Base-by-base conservation (phyloP, 2,113 vertebrate species). In the Narcine bancroftii region DNA sequence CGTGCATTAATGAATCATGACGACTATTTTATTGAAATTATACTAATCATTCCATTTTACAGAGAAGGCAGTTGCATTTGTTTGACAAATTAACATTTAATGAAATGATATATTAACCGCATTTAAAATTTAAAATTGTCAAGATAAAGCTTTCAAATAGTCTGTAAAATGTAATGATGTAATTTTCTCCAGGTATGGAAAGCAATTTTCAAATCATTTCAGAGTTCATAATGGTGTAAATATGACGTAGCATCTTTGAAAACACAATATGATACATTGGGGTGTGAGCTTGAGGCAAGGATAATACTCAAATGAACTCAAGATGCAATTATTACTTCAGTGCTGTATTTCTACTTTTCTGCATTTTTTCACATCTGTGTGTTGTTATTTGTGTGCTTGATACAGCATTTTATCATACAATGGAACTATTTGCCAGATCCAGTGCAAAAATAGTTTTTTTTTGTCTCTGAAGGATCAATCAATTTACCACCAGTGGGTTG, bases 71-170 rank as follows among this genome's bases (percentile, higher is more conserved):
- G 17, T n/a, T 85, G 50, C 26, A 85, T 19, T 60, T 60, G 15
- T 87, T 87, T 87, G 81, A 87, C 33, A 87, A 60, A 87, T 60
- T 60, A 87, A 60, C 81, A 60, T 87, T 87, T 60, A n/a, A 87
- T 36, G 60, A 60, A 60, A 87, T 87, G 2, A 87, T 87, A 87
- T 87, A 87, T 60, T 56, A 60, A 36, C 71, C 21, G 53, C 36
- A 60, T 87, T 60, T n/a, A 60, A 60, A 13, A 60, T 87, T 87
- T 87, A 87, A 87, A 60, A 60, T 87, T 36, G 56, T 36, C 53
- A 87, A 21, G 81, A 63, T 33, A n/a, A 87, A 36, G 60, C 60
- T 87, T 87, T 13, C 15, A 87, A 53, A 53, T 85, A 60, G 81
- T 60, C n/a, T 87, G 33, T 87, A 36, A 87, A 36, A 87, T 36